These are phyloP conservation scores for Mycteria americana DNA, from an alignment of 2,797 vertebrate genomes.

Conservation along the genomic window DNA sequence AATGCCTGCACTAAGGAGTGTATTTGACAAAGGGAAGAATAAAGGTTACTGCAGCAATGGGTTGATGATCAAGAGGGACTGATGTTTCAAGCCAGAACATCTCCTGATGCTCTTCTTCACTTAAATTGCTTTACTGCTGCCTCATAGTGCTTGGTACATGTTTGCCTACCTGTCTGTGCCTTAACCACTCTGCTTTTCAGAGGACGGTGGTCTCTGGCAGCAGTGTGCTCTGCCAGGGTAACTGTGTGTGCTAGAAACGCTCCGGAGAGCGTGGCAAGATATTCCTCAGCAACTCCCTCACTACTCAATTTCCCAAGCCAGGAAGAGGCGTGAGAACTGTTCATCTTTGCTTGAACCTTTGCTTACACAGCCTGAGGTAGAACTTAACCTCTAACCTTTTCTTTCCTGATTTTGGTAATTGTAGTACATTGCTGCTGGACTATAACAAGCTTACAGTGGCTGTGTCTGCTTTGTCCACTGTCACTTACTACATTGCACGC, in stretches of 20 bases:
- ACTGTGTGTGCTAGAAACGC: accelerated
- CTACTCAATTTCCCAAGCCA: not conserved
- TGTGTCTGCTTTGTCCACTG: not conserved
- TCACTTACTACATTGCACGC: not conserved
- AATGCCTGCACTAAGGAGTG: not conserved
- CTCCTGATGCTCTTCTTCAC: not conserved
- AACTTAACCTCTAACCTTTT: not conserved
- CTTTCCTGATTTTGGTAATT: not conserved
- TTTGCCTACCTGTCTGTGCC: not conserved
- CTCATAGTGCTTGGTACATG: accelerated
- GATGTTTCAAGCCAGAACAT: not conserved
- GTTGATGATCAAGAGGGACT: not conserved
- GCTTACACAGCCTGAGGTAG: not conserved
- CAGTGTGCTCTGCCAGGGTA: not conserved
- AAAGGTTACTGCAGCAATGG: not conserved
- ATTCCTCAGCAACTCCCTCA: not conserved
- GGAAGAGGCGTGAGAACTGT: not conserved
- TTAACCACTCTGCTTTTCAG: not conserved
- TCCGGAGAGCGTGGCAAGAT: accelerated
- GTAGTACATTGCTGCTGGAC: not conserved
- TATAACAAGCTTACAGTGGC: not conserved
- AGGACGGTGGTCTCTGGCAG: not conserved
- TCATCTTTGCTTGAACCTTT: not conserved
- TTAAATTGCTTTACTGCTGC: not conserved
- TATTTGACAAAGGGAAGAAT: not conserved